Percentiles rank a stretch among this genome's conserved stretches.
Conservation (phyloP, 2,888 invertebrate species). For the Arctia plantaginis region DNA sequence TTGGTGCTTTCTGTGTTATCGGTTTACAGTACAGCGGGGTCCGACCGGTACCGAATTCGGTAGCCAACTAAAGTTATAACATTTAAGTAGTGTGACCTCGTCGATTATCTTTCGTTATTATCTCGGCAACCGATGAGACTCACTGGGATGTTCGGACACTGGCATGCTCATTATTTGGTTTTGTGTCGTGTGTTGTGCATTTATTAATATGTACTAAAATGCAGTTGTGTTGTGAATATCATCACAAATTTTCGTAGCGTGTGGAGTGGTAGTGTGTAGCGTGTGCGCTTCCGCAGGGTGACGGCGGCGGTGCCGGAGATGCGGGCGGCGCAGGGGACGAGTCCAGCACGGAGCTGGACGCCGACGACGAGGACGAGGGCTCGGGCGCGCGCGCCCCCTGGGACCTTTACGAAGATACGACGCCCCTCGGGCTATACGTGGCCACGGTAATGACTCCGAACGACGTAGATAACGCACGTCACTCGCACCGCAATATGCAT, state of each 20-base stretch:
- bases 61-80: no score
- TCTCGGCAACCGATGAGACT: not conserved
- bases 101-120: not conserved
- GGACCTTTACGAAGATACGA: slow-evolving; percentile 53
- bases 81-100: not conserved
- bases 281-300: slow-evolving; percentile 46
- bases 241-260: slow-evolving; percentile 14
- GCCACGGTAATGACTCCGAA: slow-evolving; percentile 62
- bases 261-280: slow-evolving; percentile 54
- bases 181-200: slow-evolving; percentile 34
- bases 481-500: not conserved
- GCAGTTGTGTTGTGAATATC: not conserved
- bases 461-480: not conserved
- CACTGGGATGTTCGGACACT: no score
- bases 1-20: no score
- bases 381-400: slow-evolving; percentile 53
- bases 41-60: not conserved
- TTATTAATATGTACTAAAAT: slow-evolving; percentile 16
- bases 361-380: slow-evolving; percentile 67
- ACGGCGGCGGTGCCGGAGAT: slow-evolving; percentile 36
- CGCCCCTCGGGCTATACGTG: slow-evolving; percentile 60
- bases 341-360: slow-evolving; percentile 68
- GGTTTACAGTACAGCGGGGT: not conserved
- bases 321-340: slow-evolving; percentile 52
- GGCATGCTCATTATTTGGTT: slow-evolving; percentile 26